Percentiles rank a stretch among this genome's conserved stretches.
phyloP scores from a whole-genome alignment of 2,797 vertebrate species.

The Fringilla coelebs region DNA sequence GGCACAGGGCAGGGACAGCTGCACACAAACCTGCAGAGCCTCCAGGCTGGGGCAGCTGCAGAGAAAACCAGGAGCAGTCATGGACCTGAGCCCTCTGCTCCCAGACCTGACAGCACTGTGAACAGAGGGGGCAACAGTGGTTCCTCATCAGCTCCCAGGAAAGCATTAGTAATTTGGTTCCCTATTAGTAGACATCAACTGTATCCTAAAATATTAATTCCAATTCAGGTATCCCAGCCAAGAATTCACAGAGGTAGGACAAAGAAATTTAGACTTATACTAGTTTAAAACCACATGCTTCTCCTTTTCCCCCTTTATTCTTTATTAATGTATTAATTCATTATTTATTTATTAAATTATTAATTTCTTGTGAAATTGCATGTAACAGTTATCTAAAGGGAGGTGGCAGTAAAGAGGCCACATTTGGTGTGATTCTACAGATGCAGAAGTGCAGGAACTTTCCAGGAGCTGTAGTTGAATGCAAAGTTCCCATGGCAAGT shows the following conservation, averaged over 20 bases:
- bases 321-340: neutral
- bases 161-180: neutral
- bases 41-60: neutral
- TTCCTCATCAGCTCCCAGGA: neutral
- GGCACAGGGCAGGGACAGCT: neutral
- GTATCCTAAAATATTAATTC: neutral
- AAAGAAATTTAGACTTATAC: neutral
- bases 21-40: neutral
- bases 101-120: rapidly evolving
- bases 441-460: neutral
- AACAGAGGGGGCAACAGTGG: neutral
- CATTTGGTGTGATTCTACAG: neutral
- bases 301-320: neutral
- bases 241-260: neutral
- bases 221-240: neutral
- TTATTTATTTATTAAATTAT: neutral
- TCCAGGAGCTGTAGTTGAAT: neutral
- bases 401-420: neutral
- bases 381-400: neutral
- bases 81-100: neutral
- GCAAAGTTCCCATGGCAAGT: neutral
- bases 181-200: neutral
- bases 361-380: neutral
- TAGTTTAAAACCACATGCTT: neutral
- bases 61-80: neutral